phyloP scores from a whole-genome alignment of 2,113 vertebrate genomes.

The Zeus faber region DNA sequence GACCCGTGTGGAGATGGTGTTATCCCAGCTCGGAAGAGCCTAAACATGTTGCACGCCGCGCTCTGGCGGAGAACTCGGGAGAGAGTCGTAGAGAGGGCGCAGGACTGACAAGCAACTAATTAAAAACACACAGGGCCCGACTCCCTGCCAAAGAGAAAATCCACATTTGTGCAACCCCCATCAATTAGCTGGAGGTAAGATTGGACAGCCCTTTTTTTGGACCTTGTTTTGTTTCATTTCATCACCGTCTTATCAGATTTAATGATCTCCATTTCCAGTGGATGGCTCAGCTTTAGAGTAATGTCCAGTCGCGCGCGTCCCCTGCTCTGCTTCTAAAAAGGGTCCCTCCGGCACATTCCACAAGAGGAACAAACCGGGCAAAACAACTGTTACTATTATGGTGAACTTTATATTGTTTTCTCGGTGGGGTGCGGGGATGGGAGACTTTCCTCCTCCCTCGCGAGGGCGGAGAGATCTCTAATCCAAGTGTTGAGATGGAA shows the following conservation, averaged over 20 bases:
- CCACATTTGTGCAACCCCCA: not conserved
- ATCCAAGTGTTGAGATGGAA: slow-evolving; percentile 20
- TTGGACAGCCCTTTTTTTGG: no score
- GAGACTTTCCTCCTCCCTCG: slow-evolving; percentile 43
- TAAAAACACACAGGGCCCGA: slow-evolving; percentile 35
- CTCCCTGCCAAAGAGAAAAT: slow-evolving; percentile 5
- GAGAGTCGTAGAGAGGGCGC: slow-evolving; percentile 10
- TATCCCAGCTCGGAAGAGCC: slow-evolving; percentile 15
- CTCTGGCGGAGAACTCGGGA: slow-evolving; percentile 13
- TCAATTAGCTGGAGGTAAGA: slow-evolving; percentile 4
- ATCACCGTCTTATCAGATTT: no score
- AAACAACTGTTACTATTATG: slow-evolving; percentile 37
- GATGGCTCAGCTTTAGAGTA: no score
- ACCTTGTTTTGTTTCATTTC: no score
- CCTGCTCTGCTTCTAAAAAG: not conserved
- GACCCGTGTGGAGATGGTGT: no score
- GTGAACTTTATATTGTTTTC: slow-evolving; percentile 46
- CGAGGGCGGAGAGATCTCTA: slow-evolving; percentile 23
- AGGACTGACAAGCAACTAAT: slow-evolving; percentile 35
- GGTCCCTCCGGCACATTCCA: slow-evolving; percentile 26
- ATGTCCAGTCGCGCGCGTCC: slow-evolving; percentile 1
- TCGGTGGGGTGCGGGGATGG: slow-evolving; percentile 19
- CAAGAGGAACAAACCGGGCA: slow-evolving; percentile 17
- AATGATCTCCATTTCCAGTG: no score
- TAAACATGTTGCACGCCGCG: slow-evolving; percentile 16